phyloP scores from a whole-genome alignment of 2,113 vertebrate species.

The Eretmochelys imbricata region DNA sequence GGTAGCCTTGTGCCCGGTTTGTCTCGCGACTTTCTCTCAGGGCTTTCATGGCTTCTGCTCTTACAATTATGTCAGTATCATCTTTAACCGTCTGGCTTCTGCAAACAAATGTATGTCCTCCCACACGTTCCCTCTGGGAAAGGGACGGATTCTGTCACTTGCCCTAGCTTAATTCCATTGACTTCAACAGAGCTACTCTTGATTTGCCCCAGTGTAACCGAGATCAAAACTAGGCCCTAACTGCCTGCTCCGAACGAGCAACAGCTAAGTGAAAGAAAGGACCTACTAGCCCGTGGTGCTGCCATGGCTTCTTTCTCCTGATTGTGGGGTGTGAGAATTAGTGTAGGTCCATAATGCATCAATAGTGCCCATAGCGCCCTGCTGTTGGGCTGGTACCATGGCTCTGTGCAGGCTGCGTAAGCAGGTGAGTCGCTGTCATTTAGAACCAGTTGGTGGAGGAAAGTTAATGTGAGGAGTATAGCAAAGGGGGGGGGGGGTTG shows the following conservation, averaged over 20 bases:
- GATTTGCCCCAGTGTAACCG: rapidly evolving
- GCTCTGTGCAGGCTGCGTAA: background rate
- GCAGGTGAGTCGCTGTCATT: background rate
- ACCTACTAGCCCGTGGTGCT: rapidly evolving
- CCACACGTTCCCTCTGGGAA: conserved; percentile 50
- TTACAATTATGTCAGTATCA: conserved; percentile 48
- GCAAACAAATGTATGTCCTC: conserved; percentile 65
- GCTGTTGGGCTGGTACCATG: too few relatives aligned
- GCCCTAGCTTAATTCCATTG: background rate
- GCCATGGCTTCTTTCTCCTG: too few relatives aligned
- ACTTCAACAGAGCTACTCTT: rapidly evolving
- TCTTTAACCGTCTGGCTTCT: conserved; percentile 67
- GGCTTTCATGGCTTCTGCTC: conserved; percentile 3
- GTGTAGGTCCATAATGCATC: background rate
- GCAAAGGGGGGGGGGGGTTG: too few relatives aligned
- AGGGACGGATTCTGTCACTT: conserved; percentile 38
- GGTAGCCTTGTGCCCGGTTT: background rate
- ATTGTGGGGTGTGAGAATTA: background rate
- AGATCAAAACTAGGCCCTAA: background rate
- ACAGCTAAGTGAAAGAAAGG: background rate
- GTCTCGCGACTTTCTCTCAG: background rate
- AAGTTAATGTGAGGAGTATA: background rate
- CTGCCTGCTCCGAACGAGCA: background rate
- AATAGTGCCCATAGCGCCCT: background rate
- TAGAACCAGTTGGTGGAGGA: too few relatives aligned